Evolutionary conservation across 2,888 invertebrate species (phyloP).

Genomic region (Dendrolimus pini): DNA sequence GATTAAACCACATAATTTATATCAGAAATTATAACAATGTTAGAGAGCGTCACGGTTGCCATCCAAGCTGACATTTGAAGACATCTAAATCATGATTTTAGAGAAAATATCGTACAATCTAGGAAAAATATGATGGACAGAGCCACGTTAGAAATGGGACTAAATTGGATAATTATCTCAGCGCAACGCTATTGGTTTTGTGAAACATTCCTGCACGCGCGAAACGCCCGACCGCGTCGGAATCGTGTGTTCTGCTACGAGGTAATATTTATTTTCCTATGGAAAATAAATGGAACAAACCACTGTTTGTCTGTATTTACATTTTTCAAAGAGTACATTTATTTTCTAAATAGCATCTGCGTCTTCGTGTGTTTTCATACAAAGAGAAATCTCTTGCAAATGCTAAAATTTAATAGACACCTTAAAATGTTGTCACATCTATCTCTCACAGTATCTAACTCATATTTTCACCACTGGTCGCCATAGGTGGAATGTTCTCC

Average conservation of each 20-base stretch:
- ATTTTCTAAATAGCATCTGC: neutral
- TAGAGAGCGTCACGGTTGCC: no score
- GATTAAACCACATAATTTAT: no score
- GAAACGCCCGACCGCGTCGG: neutral
- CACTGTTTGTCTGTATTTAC: neutral
- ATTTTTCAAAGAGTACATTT: neutral
- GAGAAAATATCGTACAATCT: neutral
- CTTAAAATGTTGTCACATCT: no score
- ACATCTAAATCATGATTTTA: neutral
- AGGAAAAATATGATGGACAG: neutral
- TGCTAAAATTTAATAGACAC: no score
- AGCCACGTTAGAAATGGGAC: neutral
- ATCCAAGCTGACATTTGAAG: no score
- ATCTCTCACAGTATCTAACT: no score
- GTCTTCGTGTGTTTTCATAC: neutral
- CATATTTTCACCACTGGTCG: no score
- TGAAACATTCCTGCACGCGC: neutral
- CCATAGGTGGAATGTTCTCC: no score
- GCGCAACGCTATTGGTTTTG: neutral
- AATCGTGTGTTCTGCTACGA: neutral
- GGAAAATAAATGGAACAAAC: neutral
- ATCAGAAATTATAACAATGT: no score
- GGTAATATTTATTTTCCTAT: neutral
- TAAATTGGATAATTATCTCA: neutral
- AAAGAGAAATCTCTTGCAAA: neutral